These are phyloP conservation scores for Deroplatys truncata DNA, from an alignment of 2,888 invertebrate species.

Conservation along the genomic window DNA sequence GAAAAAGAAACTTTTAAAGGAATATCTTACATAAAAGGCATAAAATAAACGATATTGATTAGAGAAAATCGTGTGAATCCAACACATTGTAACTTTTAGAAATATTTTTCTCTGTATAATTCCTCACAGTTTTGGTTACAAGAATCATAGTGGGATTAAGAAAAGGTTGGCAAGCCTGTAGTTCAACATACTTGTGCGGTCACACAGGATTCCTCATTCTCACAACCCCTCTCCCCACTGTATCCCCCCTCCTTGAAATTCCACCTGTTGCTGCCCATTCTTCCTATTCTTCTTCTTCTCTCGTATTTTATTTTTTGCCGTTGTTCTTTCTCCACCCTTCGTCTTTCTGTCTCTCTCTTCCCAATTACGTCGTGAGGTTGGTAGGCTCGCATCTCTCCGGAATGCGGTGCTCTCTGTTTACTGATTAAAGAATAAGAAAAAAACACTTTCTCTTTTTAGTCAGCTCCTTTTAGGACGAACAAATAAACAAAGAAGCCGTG, in stretches of 20 bases:
- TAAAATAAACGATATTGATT: no score
- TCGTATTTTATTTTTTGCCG: background rate
- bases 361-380: background rate
- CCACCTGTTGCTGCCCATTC: slow-evolving; percentile 8
- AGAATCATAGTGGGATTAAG: background rate
- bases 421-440: background rate
- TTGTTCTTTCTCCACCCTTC: background rate
- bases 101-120: no score
- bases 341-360: background rate
- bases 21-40: no score
- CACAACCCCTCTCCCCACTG: background rate
- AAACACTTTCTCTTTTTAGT: background rate
- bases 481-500: background rate
- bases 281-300: background rate
- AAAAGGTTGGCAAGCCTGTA: background rate
- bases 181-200: background rate
- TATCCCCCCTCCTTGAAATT: background rate
- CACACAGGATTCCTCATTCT: background rate
- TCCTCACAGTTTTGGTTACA: no score
- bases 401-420: background rate
- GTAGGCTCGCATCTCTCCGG: background rate
- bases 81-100: no score
- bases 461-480: background rate
- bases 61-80: no score
- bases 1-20: no score